These are phyloP conservation scores for Cecropterus lyciades DNA, from an alignment of 1,140 invertebrate genomes.

Conservation along the genomic window DNA sequence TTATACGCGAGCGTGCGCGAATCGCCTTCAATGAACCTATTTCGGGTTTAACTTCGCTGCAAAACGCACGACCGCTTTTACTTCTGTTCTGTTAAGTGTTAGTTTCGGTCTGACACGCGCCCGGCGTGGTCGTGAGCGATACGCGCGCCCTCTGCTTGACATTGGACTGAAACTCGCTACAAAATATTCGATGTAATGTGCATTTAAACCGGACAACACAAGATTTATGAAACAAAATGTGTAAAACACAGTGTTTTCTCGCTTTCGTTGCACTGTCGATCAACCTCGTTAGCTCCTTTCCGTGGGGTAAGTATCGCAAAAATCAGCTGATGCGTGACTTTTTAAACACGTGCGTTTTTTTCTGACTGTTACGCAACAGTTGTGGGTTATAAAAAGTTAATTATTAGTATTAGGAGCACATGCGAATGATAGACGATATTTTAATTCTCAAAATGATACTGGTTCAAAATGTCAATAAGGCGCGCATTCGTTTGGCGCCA, in stretches of 20 bases:
- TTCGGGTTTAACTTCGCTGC: constrained; percentile 55
- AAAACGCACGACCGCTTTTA: constrained; percentile 54
- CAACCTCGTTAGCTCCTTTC: constrained; percentile 51
- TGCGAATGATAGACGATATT: constrained; percentile 27
- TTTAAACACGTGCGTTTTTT: constrained; percentile 71
- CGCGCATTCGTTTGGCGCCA: constrained; percentile 69
- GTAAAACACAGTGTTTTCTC: constrained; percentile 62
- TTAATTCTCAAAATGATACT: constrained; percentile 18
- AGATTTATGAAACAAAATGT: constrained; percentile 78
- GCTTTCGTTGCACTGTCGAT: constrained; percentile 53
- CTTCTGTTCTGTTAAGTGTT: constrained; percentile 43
- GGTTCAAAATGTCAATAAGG: constrained; percentile 64
- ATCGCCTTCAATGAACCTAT: constrained; percentile 65
- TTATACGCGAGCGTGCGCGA: constrained; percentile 51
- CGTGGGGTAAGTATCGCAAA: constrained; percentile 71
- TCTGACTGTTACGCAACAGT: constrained; percentile 54
- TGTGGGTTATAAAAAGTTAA: constrained; percentile 37
- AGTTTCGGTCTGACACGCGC: constrained; percentile 73
- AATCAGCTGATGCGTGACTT: constrained; percentile 72
- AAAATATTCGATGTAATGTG: constrained; percentile 63
- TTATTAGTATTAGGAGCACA: constrained; percentile 63
- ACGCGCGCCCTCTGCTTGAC: constrained; percentile 59
- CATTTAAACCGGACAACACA: constrained; percentile 55
- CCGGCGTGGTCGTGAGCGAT: constrained; percentile 54
- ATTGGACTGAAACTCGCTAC: constrained; percentile 70